These are phyloP conservation scores for Torymus tubicola DNA, from an alignment of 2,888 invertebrate species.

Conservation along the genomic window DNA sequence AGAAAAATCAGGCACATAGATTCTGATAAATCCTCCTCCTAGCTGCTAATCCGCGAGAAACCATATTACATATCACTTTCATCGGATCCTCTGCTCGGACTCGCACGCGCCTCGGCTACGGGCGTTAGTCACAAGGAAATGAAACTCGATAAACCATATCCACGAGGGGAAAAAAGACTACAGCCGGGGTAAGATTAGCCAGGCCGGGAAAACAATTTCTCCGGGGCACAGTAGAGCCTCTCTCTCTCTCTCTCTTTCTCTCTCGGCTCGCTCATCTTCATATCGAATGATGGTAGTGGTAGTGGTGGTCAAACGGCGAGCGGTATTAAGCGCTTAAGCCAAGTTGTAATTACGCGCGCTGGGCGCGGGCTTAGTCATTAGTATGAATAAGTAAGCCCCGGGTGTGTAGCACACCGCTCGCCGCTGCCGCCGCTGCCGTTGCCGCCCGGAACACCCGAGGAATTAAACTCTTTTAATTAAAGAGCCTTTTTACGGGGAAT, in stretches of 20 bases:
- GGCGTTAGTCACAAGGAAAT: neutral
- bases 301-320: conserved; percentile 33
- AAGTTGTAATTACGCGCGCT: conserved; percentile 58
- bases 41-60: neutral
- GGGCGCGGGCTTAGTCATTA: conserved; percentile 66
- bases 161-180: neutral
- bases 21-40: neutral
- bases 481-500: conserved; percentile 71
- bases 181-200: neutral
- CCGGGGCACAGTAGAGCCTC: too few relatives aligned
- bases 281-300: conserved; percentile 25
- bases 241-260: too few relatives aligned
- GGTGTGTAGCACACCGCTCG: neutral
- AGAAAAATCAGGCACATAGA: too few relatives aligned
- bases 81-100: too few relatives aligned
- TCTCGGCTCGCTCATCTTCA: conserved; percentile 22
- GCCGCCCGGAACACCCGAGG: conserved; percentile 61
- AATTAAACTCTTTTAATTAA: conserved; percentile 73
- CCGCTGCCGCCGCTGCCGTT: conserved; percentile 8
- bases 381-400: conserved; percentile 70
- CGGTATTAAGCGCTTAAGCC: conserved; percentile 53
- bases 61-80: neutral
- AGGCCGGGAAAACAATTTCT: conserved; percentile 34
- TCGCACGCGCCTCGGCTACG: neutral
- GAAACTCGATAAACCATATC: neutral